These are phyloP conservation scores for Pleuronectes platessa DNA, from an alignment of 2,113 vertebrate genomes.

Conservation along the genomic window DNA sequence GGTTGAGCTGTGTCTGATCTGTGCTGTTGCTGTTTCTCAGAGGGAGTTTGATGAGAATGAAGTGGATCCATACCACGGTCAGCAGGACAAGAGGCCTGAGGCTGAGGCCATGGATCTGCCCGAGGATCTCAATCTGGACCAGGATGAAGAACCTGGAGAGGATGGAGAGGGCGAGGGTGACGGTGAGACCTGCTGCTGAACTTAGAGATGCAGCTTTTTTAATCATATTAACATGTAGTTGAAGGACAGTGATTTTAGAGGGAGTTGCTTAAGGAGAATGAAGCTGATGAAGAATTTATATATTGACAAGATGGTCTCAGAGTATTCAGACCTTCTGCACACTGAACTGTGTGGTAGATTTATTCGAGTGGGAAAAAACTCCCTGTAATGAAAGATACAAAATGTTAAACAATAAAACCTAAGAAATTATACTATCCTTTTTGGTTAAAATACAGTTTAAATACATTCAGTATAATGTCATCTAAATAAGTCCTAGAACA, in stretches of 20 bases:
- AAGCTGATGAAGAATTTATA: too few relatives aligned
- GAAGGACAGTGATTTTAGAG: too few relatives aligned
- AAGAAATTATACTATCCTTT: too few relatives aligned
- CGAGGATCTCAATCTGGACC: conserved; percentile 91
- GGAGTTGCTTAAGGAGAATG: too few relatives aligned
- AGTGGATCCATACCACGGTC: conserved; percentile 92
- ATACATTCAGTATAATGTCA: too few relatives aligned
- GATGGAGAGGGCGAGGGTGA: conserved; percentile 82
- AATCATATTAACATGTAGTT: not conserved
- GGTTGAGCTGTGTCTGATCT: not conserved
- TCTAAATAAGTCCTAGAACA: too few relatives aligned
- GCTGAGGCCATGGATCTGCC: conserved; percentile 92
- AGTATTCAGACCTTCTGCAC: too few relatives aligned
- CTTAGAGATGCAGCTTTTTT: too few relatives aligned
- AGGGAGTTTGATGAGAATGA: conserved; percentile 96
- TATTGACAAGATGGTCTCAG: too few relatives aligned
- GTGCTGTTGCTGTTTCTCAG: conserved; percentile 67
- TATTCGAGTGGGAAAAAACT: not conserved
- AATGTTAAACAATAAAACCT: too few relatives aligned
- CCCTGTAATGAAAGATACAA: not conserved
- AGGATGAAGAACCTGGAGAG: conserved; percentile 80
- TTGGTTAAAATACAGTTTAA: too few relatives aligned
- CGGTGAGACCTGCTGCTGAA: conserved; percentile 68
- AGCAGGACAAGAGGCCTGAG: conserved; percentile 87
- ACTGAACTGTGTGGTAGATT: too few relatives aligned